Conservation (phyloP, 2,797 vertebrate genomes). For the Brachyrhaphis roseni region DNA sequence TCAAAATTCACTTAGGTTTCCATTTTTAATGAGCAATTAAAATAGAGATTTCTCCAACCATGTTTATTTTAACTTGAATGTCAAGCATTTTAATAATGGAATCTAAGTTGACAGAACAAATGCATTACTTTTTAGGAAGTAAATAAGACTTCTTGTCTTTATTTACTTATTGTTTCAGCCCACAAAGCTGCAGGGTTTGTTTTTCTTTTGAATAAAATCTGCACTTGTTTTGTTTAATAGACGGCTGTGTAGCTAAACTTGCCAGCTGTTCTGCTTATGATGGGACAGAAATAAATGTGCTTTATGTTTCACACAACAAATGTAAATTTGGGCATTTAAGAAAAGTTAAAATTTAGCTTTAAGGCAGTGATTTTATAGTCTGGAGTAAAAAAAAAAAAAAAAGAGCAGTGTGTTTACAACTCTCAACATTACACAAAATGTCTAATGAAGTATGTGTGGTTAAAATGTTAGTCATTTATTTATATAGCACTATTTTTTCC, state of each 20-base stretch:
- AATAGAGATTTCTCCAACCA: neutral
- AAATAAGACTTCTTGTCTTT: neutral
- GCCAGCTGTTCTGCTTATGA: neutral
- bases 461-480: neutral
- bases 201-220: neutral
- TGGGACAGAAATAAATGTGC: neutral
- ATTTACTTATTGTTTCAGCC: neutral
- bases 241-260: constrained; percentile 2
- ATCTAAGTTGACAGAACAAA: neutral
- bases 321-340: neutral
- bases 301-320: neutral
- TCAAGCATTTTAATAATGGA: neutral
- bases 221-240: neutral
- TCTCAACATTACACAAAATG: neutral
- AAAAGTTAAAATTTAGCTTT: neutral
- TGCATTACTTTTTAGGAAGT: too few relatives aligned
- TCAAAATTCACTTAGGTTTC: neutral
- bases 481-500: neutral
- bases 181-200: neutral
- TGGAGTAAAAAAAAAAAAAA: neutral
- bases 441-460: neutral
- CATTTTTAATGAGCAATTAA: neutral
- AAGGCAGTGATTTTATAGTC: neutral
- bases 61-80: neutral
- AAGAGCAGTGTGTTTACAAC: neutral